Conservation (phyloP, 2,888 invertebrate genomes). For the Eulithis prunata region DNA sequence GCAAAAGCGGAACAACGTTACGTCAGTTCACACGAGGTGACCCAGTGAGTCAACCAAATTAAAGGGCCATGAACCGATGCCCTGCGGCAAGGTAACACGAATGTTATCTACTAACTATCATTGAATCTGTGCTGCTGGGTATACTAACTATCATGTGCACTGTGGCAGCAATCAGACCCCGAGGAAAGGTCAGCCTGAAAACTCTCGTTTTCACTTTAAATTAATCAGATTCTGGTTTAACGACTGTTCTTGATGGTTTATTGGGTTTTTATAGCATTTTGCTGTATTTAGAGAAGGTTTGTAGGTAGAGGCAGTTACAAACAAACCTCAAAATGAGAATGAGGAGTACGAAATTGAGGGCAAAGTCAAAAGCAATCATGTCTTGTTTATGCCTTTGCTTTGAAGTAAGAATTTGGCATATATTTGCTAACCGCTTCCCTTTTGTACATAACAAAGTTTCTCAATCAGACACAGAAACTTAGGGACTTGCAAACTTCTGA, state of each 20-base stretch:
- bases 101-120: slow-evolving; percentile 33
- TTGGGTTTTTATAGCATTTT: slow-evolving; percentile 5
- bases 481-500: too few relatives aligned
- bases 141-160: slow-evolving; percentile 21
- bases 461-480: too few relatives aligned
- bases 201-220: slow-evolving; percentile 52
- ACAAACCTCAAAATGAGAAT: too few relatives aligned
- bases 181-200: slow-evolving; percentile 48
- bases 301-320: too few relatives aligned
- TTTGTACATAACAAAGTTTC: too few relatives aligned
- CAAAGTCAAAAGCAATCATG: too few relatives aligned
- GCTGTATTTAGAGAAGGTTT: background rate
- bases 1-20: slow-evolving; percentile 43
- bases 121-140: slow-evolving; percentile 8
- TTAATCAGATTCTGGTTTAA: slow-evolving; percentile 30
- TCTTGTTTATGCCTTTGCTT: too few relatives aligned
- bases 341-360: too few relatives aligned
- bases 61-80: slow-evolving; percentile 45
- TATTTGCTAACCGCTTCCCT: too few relatives aligned
- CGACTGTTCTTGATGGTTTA: slow-evolving; percentile 27
- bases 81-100: slow-evolving; percentile 52
- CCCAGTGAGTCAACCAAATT: slow-evolving; percentile 44
- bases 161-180: slow-evolving; percentile 31
- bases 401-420: too few relatives aligned
- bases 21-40: slow-evolving; percentile 51